Percentiles rank a stretch among this genome's conserved stretches.
Evolutionary conservation across 92 coral and sea anemone genomes (phyloP).

Genomic region (Zoanthus gigantus): DNA sequence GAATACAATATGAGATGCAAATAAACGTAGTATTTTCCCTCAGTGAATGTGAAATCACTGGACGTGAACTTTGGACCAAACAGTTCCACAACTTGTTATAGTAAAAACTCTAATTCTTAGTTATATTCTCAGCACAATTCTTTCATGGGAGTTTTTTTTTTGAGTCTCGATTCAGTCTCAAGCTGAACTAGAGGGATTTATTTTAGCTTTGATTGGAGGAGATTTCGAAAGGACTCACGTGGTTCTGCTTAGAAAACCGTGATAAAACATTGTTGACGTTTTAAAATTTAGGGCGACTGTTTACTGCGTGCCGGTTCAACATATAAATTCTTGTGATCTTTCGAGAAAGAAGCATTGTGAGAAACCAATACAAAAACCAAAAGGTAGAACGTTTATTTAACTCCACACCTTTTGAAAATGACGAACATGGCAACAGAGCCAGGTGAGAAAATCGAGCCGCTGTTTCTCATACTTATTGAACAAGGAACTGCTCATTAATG

Average conservation of each 20-base stretch:
- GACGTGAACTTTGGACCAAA: not conserved
- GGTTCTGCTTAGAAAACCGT: not conserved
- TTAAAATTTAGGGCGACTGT: not conserved
- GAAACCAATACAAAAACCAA: not conserved
- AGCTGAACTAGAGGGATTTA: not conserved
- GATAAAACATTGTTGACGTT: not conserved
- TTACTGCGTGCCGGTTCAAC: not conserved
- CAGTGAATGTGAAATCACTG: not conserved
- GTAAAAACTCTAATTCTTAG: not conserved
- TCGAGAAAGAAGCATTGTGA: not conserved
- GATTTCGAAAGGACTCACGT: not conserved
- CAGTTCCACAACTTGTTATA: not conserved
- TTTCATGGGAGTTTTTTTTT: not conserved
- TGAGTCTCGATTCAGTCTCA: not conserved
- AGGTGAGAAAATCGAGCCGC: slow-evolving; percentile 10
- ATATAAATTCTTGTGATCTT: not conserved
- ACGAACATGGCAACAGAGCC: slow-evolving; percentile 22
- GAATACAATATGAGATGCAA: not conserved
- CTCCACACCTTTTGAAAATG: not conserved
- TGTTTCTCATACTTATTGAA: not conserved
- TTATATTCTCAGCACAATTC: not conserved
- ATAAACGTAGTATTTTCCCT: not conserved
- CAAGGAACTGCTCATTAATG: not conserved
- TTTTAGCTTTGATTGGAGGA: not conserved
- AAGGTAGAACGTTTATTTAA: not conserved